Evolutionary conservation across 2,888 invertebrate genomes (phyloP).

Genomic region (Tipula confusa): DNA sequence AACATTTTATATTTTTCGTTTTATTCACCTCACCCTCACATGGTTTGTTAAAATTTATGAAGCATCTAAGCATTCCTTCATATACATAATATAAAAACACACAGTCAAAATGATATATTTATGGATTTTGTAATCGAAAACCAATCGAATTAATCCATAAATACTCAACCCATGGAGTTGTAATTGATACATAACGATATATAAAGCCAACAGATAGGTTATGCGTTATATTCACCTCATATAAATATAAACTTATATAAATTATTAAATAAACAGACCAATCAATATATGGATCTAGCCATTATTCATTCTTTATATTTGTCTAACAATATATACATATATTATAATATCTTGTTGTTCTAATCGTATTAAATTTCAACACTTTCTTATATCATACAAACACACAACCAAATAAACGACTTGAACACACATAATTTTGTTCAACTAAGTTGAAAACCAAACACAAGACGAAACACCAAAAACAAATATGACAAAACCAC

Average conservation of each 20-base stretch:
- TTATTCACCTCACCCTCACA: not conserved
- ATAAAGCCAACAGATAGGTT: not conserved
- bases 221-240: not conserved
- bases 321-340: not conserved
- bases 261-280: not conserved
- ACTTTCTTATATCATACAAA: not conserved
- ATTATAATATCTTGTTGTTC: not conserved
- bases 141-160: not conserved
- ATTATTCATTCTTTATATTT: not conserved
- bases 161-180: not conserved
- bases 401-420: not conserved
- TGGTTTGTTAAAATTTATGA: not conserved
- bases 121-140: not conserved
- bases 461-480: not conserved
- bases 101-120: not conserved
- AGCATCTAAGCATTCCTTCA: not conserved
- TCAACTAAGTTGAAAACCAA: not conserved
- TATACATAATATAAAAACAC: no score
- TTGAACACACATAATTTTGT: not conserved
- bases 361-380: conserved; percentile 25
- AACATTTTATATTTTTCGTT: not conserved
- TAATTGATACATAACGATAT: not conserved
- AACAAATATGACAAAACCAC: not conserved
- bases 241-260: not conserved
- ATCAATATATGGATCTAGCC: not conserved